Evolutionary conservation across 2,888 invertebrate species (phyloP), one percentile per base, ranked within the genome.

Genomic region (Noctua comes): DNA sequence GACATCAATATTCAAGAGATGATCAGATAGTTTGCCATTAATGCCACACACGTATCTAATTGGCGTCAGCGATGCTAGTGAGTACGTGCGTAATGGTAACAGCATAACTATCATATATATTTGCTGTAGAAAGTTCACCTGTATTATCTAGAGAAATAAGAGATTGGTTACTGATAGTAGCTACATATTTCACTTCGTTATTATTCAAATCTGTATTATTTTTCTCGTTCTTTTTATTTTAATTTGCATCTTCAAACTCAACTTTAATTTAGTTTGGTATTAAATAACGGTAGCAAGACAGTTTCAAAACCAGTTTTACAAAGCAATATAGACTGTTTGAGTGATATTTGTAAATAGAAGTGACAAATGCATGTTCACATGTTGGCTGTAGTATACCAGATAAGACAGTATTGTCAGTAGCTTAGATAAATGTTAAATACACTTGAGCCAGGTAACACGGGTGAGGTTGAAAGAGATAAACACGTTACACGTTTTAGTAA

Each of bases 21-120:
- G 86, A 86, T 87, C 86, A 66, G 79, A 84, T 83, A 80, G 77
- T 82, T 81, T 83, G 83, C 85, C 80, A 88, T 90, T 89, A 90
- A 93, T 91, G 89, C 92, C 79, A 88, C 82, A 86, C 93, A 91
- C 92, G 93, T 92, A 82, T 88, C 86, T 92, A 91, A 93, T 93
- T 92, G 92, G 90, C 89, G 84, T 85, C 87, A 85, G 86, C 75
- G 81, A 70, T 76, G 83, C 66, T 84, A 46, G 77, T 48, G 70
- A 27, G 54, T 86, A 84, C 86, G 88, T 85, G 83, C 73, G 73
- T 79, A 77, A 77, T 82, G 78, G 69, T 77, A 74, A 70, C 68
- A 76, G 71, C 84, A 85, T 78, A 73, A 70, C 62, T 62, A 62
- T 62, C 51, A 24, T 71, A 64, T 57, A 54, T 24, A 57, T 73